A percentile compares a stretch with the other conserved stretches of the same genome.
Conservation (phyloP, 2,797 vertebrate species). For the Tenualosa thibaudeaui region DNA sequence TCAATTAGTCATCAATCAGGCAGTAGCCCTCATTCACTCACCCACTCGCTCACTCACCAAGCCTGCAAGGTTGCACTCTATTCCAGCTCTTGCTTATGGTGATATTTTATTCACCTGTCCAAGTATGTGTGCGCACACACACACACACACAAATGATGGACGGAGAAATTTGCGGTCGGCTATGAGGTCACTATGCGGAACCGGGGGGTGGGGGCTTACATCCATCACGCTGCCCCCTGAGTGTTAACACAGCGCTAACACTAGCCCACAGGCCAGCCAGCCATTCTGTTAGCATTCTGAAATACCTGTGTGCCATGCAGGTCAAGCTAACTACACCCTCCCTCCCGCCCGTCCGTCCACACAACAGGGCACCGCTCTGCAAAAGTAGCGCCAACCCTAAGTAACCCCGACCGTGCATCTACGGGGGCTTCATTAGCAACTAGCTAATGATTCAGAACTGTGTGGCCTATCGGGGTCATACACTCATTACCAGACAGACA, state of each 20-base stretch:
- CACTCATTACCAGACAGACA: slow-evolving; percentile 42
- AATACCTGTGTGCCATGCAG: not conserved
- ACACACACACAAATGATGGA: not conserved
- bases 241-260: not conserved
- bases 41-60: not conserved
- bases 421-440: slow-evolving; percentile 39
- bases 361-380: not conserved
- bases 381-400: not conserved
- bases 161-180: slow-evolving; percentile 23
- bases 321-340: not conserved
- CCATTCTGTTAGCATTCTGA: not conserved
- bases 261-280: not conserved
- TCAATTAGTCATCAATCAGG: not conserved
- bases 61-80: not conserved
- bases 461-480: slow-evolving; percentile 28
- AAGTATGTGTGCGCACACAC: not conserved
- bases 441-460: slow-evolving; percentile 46
- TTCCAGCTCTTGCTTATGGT: not conserved
- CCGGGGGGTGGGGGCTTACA: slow-evolving; percentile 4
- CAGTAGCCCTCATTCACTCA: not conserved
- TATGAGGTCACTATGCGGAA: slow-evolving; percentile 40
- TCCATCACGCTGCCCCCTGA: slow-evolving; percentile 28
- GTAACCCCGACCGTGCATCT: not conserved
- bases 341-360: not conserved
- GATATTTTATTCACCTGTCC: not conserved